A percentile compares a stretch with the other conserved stretches of the same genome.
Conservation (phyloP, 2,113 vertebrate species). For the Urocynchramus pylzowi region DNA sequence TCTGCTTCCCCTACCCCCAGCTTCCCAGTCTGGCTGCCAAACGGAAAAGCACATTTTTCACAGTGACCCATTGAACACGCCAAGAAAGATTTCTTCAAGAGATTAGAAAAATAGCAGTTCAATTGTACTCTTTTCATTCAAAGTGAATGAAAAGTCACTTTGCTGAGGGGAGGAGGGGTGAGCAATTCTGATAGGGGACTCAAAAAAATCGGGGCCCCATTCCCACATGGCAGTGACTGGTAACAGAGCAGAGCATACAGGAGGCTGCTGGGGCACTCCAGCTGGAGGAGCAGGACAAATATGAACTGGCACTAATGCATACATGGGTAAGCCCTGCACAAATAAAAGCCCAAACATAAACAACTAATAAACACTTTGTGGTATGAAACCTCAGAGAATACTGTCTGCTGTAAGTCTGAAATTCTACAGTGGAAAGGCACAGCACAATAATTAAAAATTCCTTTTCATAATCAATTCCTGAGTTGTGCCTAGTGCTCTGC, state of each 20-base stretch:
- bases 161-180: background rate
- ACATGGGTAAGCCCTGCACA: background rate
- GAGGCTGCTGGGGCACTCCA: background rate
- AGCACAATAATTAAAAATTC: background rate
- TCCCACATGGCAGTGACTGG: background rate
- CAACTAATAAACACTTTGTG: background rate
- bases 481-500: background rate
- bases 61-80: background rate
- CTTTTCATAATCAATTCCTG: background rate
- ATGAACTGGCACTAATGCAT: rapidly evolving
- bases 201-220: background rate
- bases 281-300: background rate
- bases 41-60: conserved; percentile 8
- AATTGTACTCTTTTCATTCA: too few species aligned
- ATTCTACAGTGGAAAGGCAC: background rate
- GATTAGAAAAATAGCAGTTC: background rate
- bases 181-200: background rate
- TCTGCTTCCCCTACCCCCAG: background rate
- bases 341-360: background rate
- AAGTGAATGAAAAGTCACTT: background rate
- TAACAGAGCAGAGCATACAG: background rate
- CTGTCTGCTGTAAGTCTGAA: background rate
- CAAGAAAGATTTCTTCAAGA: background rate
- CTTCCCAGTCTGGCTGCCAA: background rate
- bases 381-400: background rate